These are phyloP conservation scores for Malacosoma neustria DNA, from an alignment of 2,888 invertebrate species.

Conservation along the genomic window DNA sequence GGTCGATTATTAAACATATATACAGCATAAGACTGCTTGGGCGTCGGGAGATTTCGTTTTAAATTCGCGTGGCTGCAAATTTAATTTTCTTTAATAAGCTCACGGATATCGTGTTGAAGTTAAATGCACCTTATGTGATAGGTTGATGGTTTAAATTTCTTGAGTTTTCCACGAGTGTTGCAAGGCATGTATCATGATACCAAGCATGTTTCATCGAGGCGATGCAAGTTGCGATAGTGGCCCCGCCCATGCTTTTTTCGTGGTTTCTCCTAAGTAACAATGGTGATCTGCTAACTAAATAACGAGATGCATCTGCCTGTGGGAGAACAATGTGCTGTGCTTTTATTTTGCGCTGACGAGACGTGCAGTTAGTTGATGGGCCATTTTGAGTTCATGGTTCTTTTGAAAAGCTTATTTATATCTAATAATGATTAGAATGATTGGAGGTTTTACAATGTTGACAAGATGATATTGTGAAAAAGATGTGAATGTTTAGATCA, in stretches of 20 bases:
- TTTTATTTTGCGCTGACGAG: slow-evolving; percentile 31
- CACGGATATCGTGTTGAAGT: slow-evolving; percentile 14
- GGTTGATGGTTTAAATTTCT: background rate
- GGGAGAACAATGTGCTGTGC: slow-evolving; percentile 40
- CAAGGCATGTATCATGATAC: slow-evolving; percentile 66
- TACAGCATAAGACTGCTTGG: background rate
- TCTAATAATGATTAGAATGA: no score
- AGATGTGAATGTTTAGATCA: no score
- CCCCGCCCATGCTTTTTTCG: slow-evolving; percentile 73
- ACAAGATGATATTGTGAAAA: slow-evolving; percentile 11
- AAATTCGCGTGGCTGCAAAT: slow-evolving; percentile 66
- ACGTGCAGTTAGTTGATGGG: slow-evolving; percentile 20
- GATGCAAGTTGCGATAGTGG: slow-evolving; percentile 53
- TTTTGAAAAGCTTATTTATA: no score
- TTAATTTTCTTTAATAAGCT: slow-evolving; percentile 74
- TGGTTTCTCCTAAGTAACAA: slow-evolving; percentile 67
- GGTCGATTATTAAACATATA: slow-evolving; percentile 10
- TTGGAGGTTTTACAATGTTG: no score
- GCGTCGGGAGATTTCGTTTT: slow-evolving; percentile 34
- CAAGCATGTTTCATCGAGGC: slow-evolving; percentile 61
- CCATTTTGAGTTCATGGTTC: no score
- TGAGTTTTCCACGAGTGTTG: slow-evolving; percentile 22
- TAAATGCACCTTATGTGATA: slow-evolving; percentile 24
- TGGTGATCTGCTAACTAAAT: slow-evolving; percentile 73
- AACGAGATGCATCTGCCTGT: slow-evolving; percentile 58